phyloP scores from a whole-genome alignment of 1,140 invertebrate species.

The Papilio polytes region DNA sequence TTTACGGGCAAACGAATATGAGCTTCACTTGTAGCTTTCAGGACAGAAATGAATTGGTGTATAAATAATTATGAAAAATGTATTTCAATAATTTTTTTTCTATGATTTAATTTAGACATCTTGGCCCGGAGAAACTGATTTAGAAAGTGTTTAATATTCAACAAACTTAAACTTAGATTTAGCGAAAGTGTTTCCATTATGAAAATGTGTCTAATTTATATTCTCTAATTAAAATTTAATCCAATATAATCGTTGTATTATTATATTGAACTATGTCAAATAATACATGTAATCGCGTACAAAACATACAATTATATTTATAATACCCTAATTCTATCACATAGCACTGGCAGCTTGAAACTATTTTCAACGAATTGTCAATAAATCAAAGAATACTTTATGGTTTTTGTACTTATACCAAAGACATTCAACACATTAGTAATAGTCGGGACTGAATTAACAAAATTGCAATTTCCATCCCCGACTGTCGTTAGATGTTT shows the following conservation, averaged over 20 bases:
- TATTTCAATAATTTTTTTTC: background rate
- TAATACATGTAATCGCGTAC: slow-evolving; percentile 19
- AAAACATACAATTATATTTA: slow-evolving; percentile 2
- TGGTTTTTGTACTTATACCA: slow-evolving; percentile 31
- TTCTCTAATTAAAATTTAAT: background rate
- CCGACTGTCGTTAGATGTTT: background rate
- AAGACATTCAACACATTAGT: background rate
- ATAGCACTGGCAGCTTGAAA: slow-evolving; percentile 66
- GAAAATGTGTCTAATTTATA: background rate
- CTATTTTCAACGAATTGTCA: slow-evolving; percentile 56
- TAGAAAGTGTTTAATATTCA: background rate
- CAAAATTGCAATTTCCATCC: background rate
- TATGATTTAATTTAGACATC: background rate
- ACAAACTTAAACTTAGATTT: background rate
- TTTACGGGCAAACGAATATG: background rate
- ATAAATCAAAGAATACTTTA: slow-evolving; percentile 24
- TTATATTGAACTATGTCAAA: slow-evolving; percentile 25
- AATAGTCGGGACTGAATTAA: background rate
- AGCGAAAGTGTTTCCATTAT: background rate
- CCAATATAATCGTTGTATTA: background rate
- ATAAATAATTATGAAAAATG: too few relatives aligned
- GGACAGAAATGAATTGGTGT: background rate
- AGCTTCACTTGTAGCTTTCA: background rate
- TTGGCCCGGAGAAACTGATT: background rate
- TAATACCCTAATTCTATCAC: slow-evolving; percentile 68